Conservation (phyloP, 2,888 invertebrate species). For the Cepaea hortensis region DNA sequence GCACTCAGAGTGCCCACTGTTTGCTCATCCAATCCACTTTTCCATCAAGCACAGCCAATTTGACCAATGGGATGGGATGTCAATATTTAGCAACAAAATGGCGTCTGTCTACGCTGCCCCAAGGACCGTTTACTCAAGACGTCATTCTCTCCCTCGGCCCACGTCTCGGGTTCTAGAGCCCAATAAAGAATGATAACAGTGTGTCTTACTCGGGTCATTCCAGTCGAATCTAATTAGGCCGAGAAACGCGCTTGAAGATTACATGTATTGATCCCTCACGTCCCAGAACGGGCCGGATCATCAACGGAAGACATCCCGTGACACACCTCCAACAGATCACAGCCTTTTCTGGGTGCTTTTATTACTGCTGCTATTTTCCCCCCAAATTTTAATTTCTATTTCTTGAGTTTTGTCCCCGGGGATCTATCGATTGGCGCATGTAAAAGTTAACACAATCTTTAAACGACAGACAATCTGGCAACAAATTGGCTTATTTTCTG, state of each 20-base stretch:
- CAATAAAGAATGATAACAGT: slow-evolving; percentile 53
- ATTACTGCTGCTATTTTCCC: too few relatives aligned
- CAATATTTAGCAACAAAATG: slow-evolving; percentile 56
- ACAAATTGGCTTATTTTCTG: slow-evolving; percentile 53
- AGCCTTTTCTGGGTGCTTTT: background rate
- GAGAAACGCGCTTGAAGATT: slow-evolving; percentile 51
- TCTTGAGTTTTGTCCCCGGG: background rate
- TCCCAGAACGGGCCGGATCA: slow-evolving; percentile 12
- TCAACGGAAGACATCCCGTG: slow-evolving; percentile 13
- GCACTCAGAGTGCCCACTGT: slow-evolving; percentile 22
- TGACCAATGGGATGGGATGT: slow-evolving; percentile 39
- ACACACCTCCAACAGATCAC: slow-evolving; percentile 47
- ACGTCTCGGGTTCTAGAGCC: slow-evolving; percentile 39
- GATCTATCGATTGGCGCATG: background rate
- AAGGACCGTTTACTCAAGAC: background rate
- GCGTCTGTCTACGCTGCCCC: slow-evolving; percentile 26
- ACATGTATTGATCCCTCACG: slow-evolving; percentile 41
- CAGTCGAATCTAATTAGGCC: slow-evolving; percentile 55
- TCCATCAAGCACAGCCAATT: slow-evolving; percentile 34
- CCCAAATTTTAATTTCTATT: too few relatives aligned
- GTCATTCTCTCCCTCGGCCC: slow-evolving; percentile 2
- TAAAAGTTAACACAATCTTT: background rate
- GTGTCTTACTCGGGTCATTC: slow-evolving; percentile 52
- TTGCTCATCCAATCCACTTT: slow-evolving; percentile 23
- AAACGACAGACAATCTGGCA: slow-evolving; percentile 8